Percentiles rank a stretch among this genome's conserved stretches.
Evolutionary conservation across 1,140 invertebrate species (phyloP).

Genomic region (Rhagoletis pomonella): DNA sequence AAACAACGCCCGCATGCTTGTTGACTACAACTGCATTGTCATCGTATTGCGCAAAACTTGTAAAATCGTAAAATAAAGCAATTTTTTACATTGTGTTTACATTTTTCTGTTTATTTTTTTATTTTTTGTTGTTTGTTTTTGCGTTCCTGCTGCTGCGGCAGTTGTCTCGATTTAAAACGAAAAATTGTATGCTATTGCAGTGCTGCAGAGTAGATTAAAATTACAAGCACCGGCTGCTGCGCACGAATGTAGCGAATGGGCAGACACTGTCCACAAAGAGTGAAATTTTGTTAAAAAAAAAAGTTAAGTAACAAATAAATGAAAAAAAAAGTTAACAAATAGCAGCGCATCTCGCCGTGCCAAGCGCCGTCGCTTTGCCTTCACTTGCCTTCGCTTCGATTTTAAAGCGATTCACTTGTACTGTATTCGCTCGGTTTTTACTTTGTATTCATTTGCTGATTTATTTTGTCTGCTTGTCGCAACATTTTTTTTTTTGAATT

Average conservation of each 20-base stretch:
- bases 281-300: neutral
- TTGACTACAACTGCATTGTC: neutral
- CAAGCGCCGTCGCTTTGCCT: neutral
- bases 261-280: neutral
- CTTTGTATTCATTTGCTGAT: neutral
- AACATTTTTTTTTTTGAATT: neutral
- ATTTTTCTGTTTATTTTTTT: neutral
- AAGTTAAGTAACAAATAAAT: neutral
- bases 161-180: slow-evolving; percentile 17
- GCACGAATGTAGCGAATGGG: neutral
- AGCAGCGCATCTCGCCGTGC: neutral
- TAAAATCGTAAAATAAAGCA: slow-evolving; percentile 31
- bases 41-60: slow-evolving; percentile 27
- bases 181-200: neutral
- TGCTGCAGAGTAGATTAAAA: neutral
- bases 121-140: neutral
- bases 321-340: neutral
- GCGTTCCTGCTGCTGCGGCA: neutral
- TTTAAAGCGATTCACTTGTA: neutral
- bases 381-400: neutral
- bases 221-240: neutral
- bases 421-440: neutral
- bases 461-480: neutral
- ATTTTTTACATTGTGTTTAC: neutral
- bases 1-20: too few species aligned